Conservation (phyloP, 1,140 invertebrate genomes). For the Dinothrombium tinctorium region DNA sequence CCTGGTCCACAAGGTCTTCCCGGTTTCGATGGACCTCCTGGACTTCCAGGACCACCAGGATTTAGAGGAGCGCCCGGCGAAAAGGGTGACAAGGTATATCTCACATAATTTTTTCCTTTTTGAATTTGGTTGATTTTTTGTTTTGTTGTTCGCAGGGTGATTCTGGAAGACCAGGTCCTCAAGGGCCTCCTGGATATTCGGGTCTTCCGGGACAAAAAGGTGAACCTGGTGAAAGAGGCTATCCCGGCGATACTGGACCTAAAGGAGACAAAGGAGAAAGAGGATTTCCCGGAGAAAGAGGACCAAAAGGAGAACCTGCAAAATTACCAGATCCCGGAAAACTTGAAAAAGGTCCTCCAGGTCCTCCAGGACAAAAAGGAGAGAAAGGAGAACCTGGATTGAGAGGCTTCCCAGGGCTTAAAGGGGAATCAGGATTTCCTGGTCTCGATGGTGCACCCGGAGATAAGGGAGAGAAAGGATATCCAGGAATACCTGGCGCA, state of each 20-base stretch:
- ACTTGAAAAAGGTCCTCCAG: neutral
- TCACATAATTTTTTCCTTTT: too few relatives aligned
- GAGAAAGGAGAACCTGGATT: conserved; percentile 4
- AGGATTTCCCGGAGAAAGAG: conserved; percentile 1
- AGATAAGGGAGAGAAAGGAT: neutral
- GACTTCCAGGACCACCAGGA: conserved; percentile 23
- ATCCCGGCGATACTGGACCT: neutral
- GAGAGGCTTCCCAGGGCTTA: neutral
- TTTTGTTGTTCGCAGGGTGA: too few relatives aligned
- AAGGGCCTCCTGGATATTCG: conserved; percentile 4
- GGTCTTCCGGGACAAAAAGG: conserved; percentile 8
- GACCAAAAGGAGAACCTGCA: conserved; percentile 1
- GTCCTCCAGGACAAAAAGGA: neutral
- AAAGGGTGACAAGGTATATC: neutral
- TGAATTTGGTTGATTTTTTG: too few relatives aligned
- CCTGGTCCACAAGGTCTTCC: conserved; percentile 35
- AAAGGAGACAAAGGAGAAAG: conserved; percentile 3
- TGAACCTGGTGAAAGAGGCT: neutral
- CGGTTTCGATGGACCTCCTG: conserved; percentile 27
- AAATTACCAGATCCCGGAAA: neutral
- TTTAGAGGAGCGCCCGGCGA: conserved; percentile 12
- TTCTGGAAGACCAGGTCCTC: conserved; percentile 3
- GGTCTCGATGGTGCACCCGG: too few relatives aligned
- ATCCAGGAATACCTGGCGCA: too few relatives aligned
- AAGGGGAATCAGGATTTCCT: conserved; percentile 1